Conservation (phyloP, 2,888 invertebrate species). For the Octodonta nipae region DNA sequence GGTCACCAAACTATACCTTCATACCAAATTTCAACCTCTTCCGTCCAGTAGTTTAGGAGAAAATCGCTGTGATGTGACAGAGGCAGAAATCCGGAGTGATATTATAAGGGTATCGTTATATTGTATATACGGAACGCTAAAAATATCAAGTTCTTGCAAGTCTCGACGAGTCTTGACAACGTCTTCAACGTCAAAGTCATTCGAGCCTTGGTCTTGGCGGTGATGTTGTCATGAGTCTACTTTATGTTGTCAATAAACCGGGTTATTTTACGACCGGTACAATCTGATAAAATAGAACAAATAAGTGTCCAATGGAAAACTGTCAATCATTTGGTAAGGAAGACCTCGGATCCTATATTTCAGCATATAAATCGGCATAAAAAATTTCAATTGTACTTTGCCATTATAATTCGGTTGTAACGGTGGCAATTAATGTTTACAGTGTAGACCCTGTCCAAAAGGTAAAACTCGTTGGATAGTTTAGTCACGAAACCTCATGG, state of each 20-base stretch:
- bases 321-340: too few species aligned
- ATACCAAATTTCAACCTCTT: too few species aligned
- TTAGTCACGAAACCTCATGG: conserved; percentile 4
- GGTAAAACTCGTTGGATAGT: conserved; percentile 7
- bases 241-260: conserved; percentile 14
- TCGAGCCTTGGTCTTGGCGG: conserved; percentile 13
- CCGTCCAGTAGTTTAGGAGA: too few species aligned
- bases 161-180: too few species aligned
- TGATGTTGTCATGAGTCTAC: conserved; percentile 15
- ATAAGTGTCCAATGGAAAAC: too few species aligned
- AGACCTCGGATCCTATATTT: conserved; percentile 19
- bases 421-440: conserved; percentile 6
- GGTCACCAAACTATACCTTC: too few species aligned
- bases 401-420: conserved; percentile 8
- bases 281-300: too few species aligned
- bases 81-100: too few species aligned
- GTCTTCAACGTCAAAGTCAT: conserved; percentile 10
- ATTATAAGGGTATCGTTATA: too few species aligned
- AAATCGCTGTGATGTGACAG: too few species aligned
- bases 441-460: conserved; percentile 7
- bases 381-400: conserved; percentile 5
- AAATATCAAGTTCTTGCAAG: too few species aligned
- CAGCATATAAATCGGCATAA: conserved; percentile 6
- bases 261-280: conserved; percentile 12
- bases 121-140: too few species aligned